A percentile compares a stretch with the other conserved stretches of the same genome.
Evolutionary conservation across 2,888 invertebrate genomes (phyloP).

Genomic region (Pterostichus niger): DNA sequence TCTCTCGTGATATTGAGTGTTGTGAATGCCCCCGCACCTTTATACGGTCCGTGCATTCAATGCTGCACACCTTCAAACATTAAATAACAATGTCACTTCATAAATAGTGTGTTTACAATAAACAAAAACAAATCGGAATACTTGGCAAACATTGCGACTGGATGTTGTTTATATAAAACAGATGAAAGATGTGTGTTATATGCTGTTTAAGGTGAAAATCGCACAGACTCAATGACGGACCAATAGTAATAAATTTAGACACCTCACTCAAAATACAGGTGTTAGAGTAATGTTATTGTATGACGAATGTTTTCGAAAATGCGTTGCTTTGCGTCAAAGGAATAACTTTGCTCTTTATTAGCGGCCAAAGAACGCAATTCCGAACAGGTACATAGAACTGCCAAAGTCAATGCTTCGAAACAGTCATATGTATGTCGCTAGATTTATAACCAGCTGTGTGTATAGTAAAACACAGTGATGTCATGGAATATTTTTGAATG

Average conservation of each 20-base stretch:
- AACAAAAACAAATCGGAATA: not conserved
- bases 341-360: not conserved
- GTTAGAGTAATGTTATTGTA: not conserved
- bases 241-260: constrained; percentile 37
- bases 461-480: not conserved
- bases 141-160: not conserved
- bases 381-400: constrained; percentile 32
- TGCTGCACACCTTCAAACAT: too few relatives aligned
- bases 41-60: too few relatives aligned
- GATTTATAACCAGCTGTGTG: too few relatives aligned
- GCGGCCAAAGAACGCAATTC: constrained; percentile 10
- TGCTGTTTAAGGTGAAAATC: not conserved
- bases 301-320: constrained; percentile 2
- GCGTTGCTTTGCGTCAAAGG: not conserved
- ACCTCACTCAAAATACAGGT: constrained; percentile 44
- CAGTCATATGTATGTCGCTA: constrained; percentile 1
- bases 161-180: not conserved
- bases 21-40: constrained; percentile 56
- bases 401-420: constrained; percentile 8
- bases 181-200: not conserved
- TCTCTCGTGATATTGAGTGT: constrained; percentile 59
- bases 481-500: constrained; percentile 61
- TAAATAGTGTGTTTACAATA: not conserved
- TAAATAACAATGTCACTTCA: too few relatives aligned
- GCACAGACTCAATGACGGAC: not conserved